Percentiles rank a stretch among this genome's conserved stretches.
Conservation (phyloP, 92 coral and sea anemone species). For the Umimayanthus kanabou region DNA sequence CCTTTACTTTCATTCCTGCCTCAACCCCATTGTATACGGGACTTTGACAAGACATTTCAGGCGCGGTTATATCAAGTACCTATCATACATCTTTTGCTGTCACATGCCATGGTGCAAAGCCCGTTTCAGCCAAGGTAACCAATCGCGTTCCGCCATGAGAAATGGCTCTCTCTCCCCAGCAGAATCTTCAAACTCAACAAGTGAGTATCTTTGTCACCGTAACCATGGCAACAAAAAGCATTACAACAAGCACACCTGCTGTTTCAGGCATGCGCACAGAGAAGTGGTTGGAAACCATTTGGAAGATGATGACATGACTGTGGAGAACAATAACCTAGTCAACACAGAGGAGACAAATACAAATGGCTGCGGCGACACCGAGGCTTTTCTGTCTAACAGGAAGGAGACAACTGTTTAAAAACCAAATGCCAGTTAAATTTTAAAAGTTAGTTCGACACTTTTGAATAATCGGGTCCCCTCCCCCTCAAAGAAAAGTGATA, state of each 20-base stretch:
- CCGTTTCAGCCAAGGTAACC: not conserved
- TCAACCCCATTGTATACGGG: slow-evolving; percentile 92
- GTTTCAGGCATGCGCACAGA: slow-evolving; percentile 28
- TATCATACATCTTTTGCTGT: slow-evolving; percentile 68
- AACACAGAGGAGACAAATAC: not conserved
- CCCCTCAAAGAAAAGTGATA: not conserved
- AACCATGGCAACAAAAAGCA: not conserved
- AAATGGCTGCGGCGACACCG: not conserved
- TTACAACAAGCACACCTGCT: not conserved
- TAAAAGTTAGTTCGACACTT: too few species aligned
- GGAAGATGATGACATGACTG: not conserved
- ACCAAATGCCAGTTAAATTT: too few species aligned
- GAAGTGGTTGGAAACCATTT: not conserved
- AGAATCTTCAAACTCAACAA: not conserved
- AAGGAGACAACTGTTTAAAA: slow-evolving; percentile 31
- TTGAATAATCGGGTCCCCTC: not conserved
- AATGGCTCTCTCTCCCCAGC: not conserved
- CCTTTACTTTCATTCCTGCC: slow-evolving; percentile 84
- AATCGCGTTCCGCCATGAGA: not conserved
- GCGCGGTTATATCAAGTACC: slow-evolving; percentile 77
- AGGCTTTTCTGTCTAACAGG: not conserved
- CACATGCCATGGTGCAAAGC: slow-evolving; percentile 18
- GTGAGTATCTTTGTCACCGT: not conserved
- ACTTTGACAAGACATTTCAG: slow-evolving; percentile 87
- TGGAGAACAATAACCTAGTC: slow-evolving; percentile 12